phyloP scores from a whole-genome alignment of 2,888 invertebrate species.

The Macropis europaea region DNA sequence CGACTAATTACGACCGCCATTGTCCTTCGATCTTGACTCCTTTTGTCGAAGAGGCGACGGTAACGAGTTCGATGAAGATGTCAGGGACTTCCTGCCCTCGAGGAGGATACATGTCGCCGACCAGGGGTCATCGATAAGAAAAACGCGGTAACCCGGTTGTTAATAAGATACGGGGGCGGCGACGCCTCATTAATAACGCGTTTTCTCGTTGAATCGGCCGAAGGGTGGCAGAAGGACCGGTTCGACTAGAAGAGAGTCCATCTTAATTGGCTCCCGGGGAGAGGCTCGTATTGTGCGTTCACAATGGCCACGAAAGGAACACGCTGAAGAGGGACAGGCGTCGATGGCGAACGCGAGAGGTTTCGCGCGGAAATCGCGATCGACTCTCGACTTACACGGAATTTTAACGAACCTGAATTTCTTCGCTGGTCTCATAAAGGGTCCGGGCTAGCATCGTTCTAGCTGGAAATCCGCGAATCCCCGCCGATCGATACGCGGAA shows the following conservation, averaged over 20 bases:
- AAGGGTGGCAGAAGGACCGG: conserved; percentile 39
- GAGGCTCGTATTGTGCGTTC: conserved; percentile 32
- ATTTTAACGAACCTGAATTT: conserved; percentile 36
- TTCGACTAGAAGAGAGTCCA: conserved; percentile 35
- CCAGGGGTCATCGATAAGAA: background rate
- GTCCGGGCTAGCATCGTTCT: conserved; percentile 14
- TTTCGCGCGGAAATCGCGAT: conserved; percentile 24
- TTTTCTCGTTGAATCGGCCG: conserved; percentile 42
- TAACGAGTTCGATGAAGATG: conserved; percentile 28
- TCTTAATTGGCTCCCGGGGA: conserved; percentile 57
- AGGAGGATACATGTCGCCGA: background rate
- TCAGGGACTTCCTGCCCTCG: conserved; percentile 15
- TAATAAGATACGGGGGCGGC: conserved; percentile 42
- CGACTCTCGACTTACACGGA: conserved; percentile 37
- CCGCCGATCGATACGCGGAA: conserved; percentile 31
- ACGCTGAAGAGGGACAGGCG: background rate
- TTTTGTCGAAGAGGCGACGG: background rate
- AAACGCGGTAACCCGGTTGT: conserved; percentile 15
- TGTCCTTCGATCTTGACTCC: too few relatives aligned
- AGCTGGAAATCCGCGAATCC: conserved; percentile 35
- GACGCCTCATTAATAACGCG: conserved; percentile 53
- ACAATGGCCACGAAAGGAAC: conserved; percentile 29
- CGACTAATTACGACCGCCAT: too few relatives aligned
- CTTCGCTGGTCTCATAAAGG: conserved; percentile 1
- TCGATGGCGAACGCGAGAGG: conserved; percentile 1